Evolutionary conservation across 2,888 invertebrate species (phyloP).

Genomic region (Deilephila porcellus): DNA sequence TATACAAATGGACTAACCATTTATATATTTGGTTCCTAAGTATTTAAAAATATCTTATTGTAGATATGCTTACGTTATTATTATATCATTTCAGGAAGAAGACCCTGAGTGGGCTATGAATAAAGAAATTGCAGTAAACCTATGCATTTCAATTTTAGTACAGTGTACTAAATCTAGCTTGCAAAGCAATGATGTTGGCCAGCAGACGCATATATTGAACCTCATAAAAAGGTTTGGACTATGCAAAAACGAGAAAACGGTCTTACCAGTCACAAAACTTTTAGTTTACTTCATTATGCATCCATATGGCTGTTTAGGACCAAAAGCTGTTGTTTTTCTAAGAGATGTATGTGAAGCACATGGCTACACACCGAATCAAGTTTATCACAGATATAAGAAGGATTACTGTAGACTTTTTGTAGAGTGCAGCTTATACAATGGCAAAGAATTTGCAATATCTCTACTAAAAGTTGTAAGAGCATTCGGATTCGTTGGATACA

Average conservation of each 20-base stretch:
- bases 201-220: conserved; percentile 83
- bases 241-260: conserved; percentile 63
- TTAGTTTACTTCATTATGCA: conserved; percentile 87
- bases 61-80: not conserved
- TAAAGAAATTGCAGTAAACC: conserved; percentile 65
- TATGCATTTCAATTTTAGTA: conserved; percentile 74
- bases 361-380: conserved; percentile 80
- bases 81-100: conserved; percentile 52
- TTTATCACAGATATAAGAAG: conserved; percentile 87
- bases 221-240: conserved; percentile 82
- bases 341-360: conserved; percentile 84
- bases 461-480: conserved; percentile 87
- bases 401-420: conserved; percentile 86
- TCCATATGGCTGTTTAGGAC: conserved; percentile 83
- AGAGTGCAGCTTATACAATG: conserved; percentile 84
- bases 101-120: conserved; percentile 55
- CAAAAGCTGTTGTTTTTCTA: conserved; percentile 84
- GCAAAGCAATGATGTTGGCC: conserved; percentile 75
- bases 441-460: conserved; percentile 84
- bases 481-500: conserved; percentile 88
- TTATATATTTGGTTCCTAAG: too few species aligned
- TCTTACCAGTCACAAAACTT: conserved; percentile 79
- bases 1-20: too few species aligned
- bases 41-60: too few species aligned
- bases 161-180: conserved; percentile 78